Base-by-base conservation (phyloP, 1,140 invertebrate genomes). In the Scaptomyza graminum region DNA sequence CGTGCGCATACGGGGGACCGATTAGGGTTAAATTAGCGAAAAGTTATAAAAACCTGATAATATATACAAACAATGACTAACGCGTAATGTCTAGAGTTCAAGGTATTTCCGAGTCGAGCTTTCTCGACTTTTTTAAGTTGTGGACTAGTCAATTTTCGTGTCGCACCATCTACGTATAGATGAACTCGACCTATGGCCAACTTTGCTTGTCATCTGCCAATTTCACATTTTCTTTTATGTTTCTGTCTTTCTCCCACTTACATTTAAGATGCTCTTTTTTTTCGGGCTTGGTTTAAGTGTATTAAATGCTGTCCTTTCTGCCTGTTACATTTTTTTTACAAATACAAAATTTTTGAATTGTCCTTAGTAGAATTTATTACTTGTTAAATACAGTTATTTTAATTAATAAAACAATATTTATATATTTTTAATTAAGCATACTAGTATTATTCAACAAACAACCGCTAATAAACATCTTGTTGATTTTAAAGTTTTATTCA, bases 151-250 rank as follows among this genome's bases (percentile, higher is more conserved):
- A 59, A 71, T 77, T 72, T 68, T 25, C 25, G 56, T 67, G 60
- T 54, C n/a, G 60, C 55, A 22, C 41, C 41, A 46, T 25, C 68
- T 16, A 50, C 80, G n/a, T n/a, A 59, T 69, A 73, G 79, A 83
- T 83, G 79, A 83, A 84, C 59, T 79, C 76, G 67, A 84, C 80
- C 80, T 79, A 72, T 73, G 83, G 55, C 61, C 66, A 74, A 65
- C 51, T 77, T 59, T 65, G 41, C 28, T 51, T 51, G 34, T 57
- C 54, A 52, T 34, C 34, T 15, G 12, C 44, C n/a, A 5, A 7
- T 9, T 39, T 9, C 9, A 18, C 44, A 28, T 28, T 28, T 28
- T 28, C 5, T 28, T 2, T 28, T 3, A 54, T 44, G 18, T 18
- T 8, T 41, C 57, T 39, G 34, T 41, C 47, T 52, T 18, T 46